Percentiles rank a stretch among this genome's conserved stretches.
Conservation (phyloP, 2,888 invertebrate species). For the Volucella bombylans region DNA sequence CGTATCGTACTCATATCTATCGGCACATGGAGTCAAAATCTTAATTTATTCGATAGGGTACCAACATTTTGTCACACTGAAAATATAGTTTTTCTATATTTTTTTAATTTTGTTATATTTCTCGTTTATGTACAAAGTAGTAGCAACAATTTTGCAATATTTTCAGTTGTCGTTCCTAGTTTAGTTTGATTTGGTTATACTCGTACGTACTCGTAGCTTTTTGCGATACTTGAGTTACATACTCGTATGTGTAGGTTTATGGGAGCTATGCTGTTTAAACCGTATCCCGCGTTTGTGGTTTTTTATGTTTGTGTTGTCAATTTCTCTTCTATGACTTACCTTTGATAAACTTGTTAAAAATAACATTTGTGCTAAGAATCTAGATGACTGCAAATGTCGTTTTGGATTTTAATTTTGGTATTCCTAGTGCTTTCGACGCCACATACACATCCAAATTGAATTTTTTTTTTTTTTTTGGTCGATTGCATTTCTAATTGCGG, state of each 20-base stretch:
- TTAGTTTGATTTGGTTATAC: conserved; percentile 16
- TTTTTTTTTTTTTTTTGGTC: conserved; percentile 1
- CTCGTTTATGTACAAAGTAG: conserved; percentile 11
- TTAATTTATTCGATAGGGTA: conserved; percentile 4
- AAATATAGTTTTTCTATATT: conserved; percentile 11
- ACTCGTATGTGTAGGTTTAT: conserved; percentile 8
- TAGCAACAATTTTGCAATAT: conserved; percentile 46
- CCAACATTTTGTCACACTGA: neutral
- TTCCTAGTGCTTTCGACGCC: neutral
- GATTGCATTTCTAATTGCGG: conserved; percentile 45
- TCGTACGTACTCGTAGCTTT: conserved; percentile 9
- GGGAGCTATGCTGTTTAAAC: no score
- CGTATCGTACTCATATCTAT: no score
- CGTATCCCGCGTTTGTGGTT: no score
- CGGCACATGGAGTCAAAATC: no score
- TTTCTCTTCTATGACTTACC: conserved; percentile 24
- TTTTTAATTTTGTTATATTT: conserved; percentile 11
- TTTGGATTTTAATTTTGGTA: conserved; percentile 8
- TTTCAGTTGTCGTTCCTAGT: conserved; percentile 16
- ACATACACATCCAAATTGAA: neutral
- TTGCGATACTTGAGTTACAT: conserved; percentile 38
- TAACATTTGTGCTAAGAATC: conserved; percentile 39
- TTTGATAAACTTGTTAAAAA: conserved; percentile 37
- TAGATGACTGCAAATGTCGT: conserved; percentile 42
- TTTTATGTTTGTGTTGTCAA: conserved; percentile 1